Base-by-base conservation (phyloP, 2,113 vertebrate genomes). In the Xiphophorus maculatus region DNA sequence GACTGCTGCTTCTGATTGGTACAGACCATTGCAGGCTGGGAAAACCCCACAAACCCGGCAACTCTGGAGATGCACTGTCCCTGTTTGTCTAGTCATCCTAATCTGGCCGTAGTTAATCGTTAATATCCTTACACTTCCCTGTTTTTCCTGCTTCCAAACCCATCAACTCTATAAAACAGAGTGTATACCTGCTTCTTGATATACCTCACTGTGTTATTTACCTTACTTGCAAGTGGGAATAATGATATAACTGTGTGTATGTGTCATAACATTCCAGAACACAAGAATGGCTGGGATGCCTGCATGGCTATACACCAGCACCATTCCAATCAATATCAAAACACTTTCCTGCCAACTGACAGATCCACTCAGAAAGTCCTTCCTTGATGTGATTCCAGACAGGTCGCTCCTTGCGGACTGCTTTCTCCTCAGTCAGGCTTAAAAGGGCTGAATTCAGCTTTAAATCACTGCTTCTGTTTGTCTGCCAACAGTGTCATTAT, bases 401-500 rank as follows among this genome's bases (percentile, higher is more conserved):
- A 69, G 6, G 22, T 29, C 5, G 66, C 40, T 76, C 35, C 64
- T 81, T 63, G 14, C 77, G 66, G 17, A 69, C 51, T 63, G 61
- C 69, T 66, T 27, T 42, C 64, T 76, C 44, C 28, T 74, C 51
- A 10, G 51, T 58, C 51, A 58, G 51, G 51, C 25, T 58, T 58
- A n/a, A 58, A 58, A n/a, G 51, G 25, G 51, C 37, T 77, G 30
- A 51, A 35, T 62, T 27, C 76, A 44, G 58, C 74, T 75, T 62
- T 82, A 80, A 84, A 79, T 86, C 66, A 72, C 33, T 25, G 33
- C 54, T 72, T 78, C 54, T 77, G 40, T 80, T 82, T 77, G 64
- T 69, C 69, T 71, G 79, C 61, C 81, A 81, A 64, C 69, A 69
- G 44, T 82, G 66, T 82, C 78, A 80, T 84, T 77, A 84, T 79